Evolutionary conservation across 2,113 vertebrate species (phyloP).

Genomic region (Nothoprocta perdicaria): DNA sequence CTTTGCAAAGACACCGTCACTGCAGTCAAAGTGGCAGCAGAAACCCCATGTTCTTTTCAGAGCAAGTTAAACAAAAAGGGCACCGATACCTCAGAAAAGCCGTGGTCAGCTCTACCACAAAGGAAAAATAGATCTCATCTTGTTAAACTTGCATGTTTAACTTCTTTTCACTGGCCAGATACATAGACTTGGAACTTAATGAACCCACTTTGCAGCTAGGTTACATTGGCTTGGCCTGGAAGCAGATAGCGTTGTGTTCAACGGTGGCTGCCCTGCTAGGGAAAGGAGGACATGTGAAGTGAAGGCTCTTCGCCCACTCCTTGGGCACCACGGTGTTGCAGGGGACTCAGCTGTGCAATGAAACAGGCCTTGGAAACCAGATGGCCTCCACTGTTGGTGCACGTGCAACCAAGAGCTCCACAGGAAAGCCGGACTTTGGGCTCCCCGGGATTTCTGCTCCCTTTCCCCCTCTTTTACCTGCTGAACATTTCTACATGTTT

Average conservation of each 20-base stretch:
- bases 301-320: accelerated
- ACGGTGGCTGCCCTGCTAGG: background rate
- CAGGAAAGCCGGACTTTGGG: background rate
- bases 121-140: background rate
- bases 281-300: background rate
- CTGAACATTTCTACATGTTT: constrained; percentile 79
- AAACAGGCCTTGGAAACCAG: background rate
- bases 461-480: constrained; percentile 66
- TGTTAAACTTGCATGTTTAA: constrained; percentile 3
- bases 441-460: constrained; percentile 43
- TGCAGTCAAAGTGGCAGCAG: background rate
- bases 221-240: constrained; percentile 16
- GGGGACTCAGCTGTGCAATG: background rate
- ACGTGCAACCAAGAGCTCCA: constrained; percentile 28
- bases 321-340: background rate
- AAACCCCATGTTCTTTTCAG: background rate
- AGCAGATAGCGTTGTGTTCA: background rate
- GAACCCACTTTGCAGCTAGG: constrained; percentile 22
- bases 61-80: background rate
- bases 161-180: background rate
- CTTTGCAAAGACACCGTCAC: background rate
- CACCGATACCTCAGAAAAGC: background rate
- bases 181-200: constrained; percentile 13
- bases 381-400: background rate
- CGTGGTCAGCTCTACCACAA: background rate